Evolutionary conservation across 2,113 vertebrate genomes (phyloP), one percentile per base, ranked within the genome.

Genomic region (Microcebus griseorufus): DNA sequence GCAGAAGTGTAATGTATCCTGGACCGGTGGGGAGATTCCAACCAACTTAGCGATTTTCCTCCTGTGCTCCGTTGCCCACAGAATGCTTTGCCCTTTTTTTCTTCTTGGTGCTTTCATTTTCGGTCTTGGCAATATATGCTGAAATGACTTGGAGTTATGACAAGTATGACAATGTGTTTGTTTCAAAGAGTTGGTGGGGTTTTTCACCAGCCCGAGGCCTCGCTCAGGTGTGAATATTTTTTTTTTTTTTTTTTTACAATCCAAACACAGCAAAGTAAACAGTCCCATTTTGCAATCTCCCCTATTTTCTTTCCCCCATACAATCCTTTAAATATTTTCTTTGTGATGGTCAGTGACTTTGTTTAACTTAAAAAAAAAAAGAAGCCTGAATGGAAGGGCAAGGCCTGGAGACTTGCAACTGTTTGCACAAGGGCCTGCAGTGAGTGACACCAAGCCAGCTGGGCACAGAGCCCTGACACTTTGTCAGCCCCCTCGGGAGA

Each of bases 211-310:
- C 98, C 92, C n/a, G 87, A 97, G 97, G 98, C 98, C 98, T 98
- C 93, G 97, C 98, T 98, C 99, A 99, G 99, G 99, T 99, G 99
- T 99, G 99, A 99, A 98, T 88, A 98, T 98, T 96, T 48, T 98
- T 96, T 96, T 98, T 98, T 98, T 98, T 37, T 48, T 98, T 96
- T 96, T 98, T 98, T 98, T 98, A 97, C 98, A 98, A 97, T 96
- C 94, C 97, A 97, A 98, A 98, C 95, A 97, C 42, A 93, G 97
- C 42, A 95, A 97, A 98, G 97, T 97, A 98, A 98, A 95, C 73
- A 48, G 97, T 98, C 80, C 79, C 95, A 95, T 97, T 98, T 95
- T 97, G 93, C 65, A 81, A 48, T 10, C 48, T 45, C 95, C 60
- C 34, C 29, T 12, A 76, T 86, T 94, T 88, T 94, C 55, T 45